Percentiles rank a stretch among this genome's conserved stretches.
Evolutionary conservation across 2,797 vertebrate genomes (phyloP).

Genomic region (Dromococcyx pavoninus): DNA sequence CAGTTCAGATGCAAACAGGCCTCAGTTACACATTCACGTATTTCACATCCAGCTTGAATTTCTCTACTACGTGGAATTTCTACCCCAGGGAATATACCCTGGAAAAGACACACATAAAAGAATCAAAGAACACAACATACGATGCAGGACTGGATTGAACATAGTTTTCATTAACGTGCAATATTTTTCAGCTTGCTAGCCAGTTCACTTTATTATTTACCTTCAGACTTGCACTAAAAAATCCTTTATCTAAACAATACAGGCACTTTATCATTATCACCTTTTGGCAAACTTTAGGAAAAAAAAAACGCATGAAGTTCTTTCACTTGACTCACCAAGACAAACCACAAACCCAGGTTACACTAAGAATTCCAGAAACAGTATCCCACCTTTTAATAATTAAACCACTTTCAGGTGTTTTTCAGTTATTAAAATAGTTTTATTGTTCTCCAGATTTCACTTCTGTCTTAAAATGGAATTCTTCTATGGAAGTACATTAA

Average conservation of each 20-base stretch:
- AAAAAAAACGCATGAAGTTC: neutral
- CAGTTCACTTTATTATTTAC: neutral
- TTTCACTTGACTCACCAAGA: neutral
- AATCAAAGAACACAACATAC: neutral
- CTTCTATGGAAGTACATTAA: neutral
- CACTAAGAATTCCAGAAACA: neutral
- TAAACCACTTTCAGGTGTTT: neutral
- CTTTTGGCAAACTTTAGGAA: neutral
- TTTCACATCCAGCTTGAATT: neutral
- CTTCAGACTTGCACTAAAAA: neutral
- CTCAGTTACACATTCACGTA: neutral
- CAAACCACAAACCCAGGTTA: neutral
- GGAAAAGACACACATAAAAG: neutral
- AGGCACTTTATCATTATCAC: neutral
- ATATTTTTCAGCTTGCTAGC: neutral
- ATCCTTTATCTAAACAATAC: neutral
- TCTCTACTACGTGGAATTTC: neutral
- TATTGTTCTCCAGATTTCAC: neutral
- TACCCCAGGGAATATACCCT: neutral
- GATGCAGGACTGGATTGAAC: neutral
- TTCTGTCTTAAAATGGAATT: neutral
- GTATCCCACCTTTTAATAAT: neutral
- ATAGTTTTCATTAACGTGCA: neutral
- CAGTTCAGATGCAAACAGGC: neutral
- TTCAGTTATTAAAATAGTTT: neutral